Evolutionary conservation across 2,797 vertebrate genomes (phyloP), one percentile per base, ranked within the genome.

Genomic region (Discoglossus pictus): DNA sequence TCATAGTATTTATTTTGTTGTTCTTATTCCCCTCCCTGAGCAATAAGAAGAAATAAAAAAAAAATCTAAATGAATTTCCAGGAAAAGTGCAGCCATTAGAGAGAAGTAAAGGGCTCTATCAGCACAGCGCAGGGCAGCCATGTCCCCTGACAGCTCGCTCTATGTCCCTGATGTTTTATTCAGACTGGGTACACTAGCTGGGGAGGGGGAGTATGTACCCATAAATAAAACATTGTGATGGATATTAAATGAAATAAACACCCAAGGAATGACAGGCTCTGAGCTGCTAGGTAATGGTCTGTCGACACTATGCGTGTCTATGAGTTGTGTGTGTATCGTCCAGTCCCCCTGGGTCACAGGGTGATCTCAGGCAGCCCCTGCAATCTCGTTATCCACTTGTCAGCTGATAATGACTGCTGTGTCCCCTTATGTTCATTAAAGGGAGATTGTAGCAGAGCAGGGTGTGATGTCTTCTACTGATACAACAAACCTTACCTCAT

Each of bases 151-250:
- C 54, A 56, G 36, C 36, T 56, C 38, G 23, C 6, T 34, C 81
- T 75, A 82, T 82, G 82, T 80, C 85, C 80, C 87, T 87, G 75
- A 92, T 93, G 89, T 92, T 92, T 93, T 91, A 93, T 92, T 94
- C 92, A 94, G 89, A 83, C 87, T 84, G 79, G 54, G 87, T 90
- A 89, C 91, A 90, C 84, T 87, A 86, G 83, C 86, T 90, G 88
- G 74, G 27, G 81, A 80, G 77, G 77, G 75, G 51, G 52, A 12
- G 35, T 10, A 34, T 38, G 52, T 24, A 42, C 78, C 87, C 88
- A 85, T 91, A 88, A 88, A 87, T 89, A 88, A 88, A 84, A 84
- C 82, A 80, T 82, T 4, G 63, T 87, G 87, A 88, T 87, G 84
- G 86, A 84, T 87, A 86, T 88, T 82, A 84, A 80, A 79, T 76